Evolutionary conservation across 1,140 invertebrate species (phyloP).

Genomic region (Cardiocondyla obscurior): DNA sequence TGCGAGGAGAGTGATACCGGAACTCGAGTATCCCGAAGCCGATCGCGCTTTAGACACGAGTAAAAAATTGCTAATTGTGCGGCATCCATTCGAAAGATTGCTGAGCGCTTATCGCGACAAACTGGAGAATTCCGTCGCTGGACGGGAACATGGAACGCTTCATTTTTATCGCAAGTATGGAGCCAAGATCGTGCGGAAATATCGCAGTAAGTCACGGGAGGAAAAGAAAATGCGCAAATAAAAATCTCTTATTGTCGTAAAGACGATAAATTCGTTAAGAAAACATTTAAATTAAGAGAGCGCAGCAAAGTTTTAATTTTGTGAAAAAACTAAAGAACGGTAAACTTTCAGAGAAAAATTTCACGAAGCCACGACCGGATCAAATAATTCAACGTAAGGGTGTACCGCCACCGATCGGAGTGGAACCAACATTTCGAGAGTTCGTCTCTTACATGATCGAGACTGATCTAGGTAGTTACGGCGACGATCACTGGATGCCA

Average conservation of each 20-base stretch:
- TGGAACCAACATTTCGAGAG: conserved; percentile 86
- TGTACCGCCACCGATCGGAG: conserved; percentile 73
- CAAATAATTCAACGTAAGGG: conserved; percentile 64
- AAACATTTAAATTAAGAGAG: neutral
- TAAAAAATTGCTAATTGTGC: conserved; percentile 80
- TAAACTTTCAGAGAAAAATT: conserved; percentile 62
- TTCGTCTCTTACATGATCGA: conserved; percentile 83
- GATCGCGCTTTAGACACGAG: conserved; percentile 80
- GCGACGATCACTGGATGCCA: conserved; percentile 84
- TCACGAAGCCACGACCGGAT: conserved; percentile 51
- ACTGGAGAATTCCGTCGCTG: conserved; percentile 84
- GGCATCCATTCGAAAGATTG: conserved; percentile 88
- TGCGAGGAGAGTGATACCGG: conserved; percentile 81
- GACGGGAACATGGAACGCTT: conserved; percentile 83
- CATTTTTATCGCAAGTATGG: conserved; percentile 87
- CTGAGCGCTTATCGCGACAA: conserved; percentile 88
- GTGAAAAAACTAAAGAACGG: neutral
- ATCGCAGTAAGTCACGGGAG: conserved; percentile 77
- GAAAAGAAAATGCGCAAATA: neutral
- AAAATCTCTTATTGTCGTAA: neutral
- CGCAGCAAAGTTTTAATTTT: neutral
- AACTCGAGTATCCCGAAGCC: conserved; percentile 81
- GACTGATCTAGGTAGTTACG: conserved; percentile 77
- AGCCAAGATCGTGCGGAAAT: conserved; percentile 84
- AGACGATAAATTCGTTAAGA: neutral